phyloP scores from a whole-genome alignment of 2,797 vertebrate genomes.

The Galago senegalensis region DNA sequence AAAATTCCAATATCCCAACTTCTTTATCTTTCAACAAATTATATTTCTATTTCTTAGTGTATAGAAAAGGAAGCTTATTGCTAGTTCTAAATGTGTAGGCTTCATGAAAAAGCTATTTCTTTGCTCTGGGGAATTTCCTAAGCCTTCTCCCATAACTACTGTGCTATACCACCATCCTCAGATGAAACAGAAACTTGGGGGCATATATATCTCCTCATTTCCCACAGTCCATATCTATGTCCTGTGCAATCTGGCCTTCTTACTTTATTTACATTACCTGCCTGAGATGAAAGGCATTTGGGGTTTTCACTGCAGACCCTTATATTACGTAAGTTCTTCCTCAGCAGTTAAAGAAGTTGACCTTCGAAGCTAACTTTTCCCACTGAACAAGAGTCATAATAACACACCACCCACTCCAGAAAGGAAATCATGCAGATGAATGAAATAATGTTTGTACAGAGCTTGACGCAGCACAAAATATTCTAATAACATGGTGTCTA shows the following conservation, averaged over 20 bases:
- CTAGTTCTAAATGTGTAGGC: not conserved
- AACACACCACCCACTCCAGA: conserved; percentile 53
- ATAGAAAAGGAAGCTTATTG: not conserved
- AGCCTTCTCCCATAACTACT: not conserved
- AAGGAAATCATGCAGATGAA: conserved; percentile 60
- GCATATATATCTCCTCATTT: not conserved
- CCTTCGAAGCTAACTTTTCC: conserved; percentile 68
- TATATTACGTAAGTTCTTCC: not conserved
- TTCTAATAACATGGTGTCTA: conserved; percentile 74
- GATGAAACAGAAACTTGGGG: not conserved
- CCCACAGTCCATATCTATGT: not conserved
- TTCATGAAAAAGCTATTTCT: not conserved
- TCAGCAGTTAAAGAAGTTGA: conserved; percentile 45
- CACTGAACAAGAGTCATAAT: conserved; percentile 50
- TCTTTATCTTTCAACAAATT: conserved; percentile 34
- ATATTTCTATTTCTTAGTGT: not conserved
- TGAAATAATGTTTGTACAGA: conserved; percentile 70
- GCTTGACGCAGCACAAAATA: conserved; percentile 68
- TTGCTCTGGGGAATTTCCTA: not conserved
- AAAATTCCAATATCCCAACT: not conserved
- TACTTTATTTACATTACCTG: not conserved
- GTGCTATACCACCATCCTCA: not conserved
- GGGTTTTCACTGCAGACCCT: not conserved
- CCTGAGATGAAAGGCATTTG: not conserved
- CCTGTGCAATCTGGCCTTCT: not conserved